These are phyloP conservation scores for Heliconius eleuchia DNA, from an alignment of 1,140 invertebrate species.

Conservation along the genomic window DNA sequence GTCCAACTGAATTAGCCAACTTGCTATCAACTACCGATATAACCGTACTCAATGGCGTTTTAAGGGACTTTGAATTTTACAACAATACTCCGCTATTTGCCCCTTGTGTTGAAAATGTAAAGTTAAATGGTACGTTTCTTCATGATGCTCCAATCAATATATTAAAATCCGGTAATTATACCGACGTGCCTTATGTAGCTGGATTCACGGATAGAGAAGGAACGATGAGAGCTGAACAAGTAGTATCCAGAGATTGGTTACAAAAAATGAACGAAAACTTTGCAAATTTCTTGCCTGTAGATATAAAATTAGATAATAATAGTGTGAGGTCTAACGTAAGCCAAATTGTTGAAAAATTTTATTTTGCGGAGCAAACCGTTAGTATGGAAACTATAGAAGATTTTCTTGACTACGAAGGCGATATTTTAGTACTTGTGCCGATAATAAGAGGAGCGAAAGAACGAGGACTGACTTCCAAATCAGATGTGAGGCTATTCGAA, in stretches of 20 bases:
- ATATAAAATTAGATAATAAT: constrained; percentile 50
- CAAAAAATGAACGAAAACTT: constrained; percentile 62
- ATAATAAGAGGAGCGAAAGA: constrained; percentile 55
- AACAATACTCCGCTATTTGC: constrained; percentile 67
- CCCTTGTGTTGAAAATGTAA: constrained; percentile 63
- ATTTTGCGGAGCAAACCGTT: constrained; percentile 54
- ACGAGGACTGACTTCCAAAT: constrained; percentile 51
- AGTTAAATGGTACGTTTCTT: constrained; percentile 56
- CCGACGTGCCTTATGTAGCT: constrained; percentile 62
- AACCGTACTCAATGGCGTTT: constrained; percentile 43
- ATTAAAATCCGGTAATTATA: constrained; percentile 60
- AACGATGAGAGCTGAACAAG: constrained; percentile 58
- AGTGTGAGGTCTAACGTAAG: constrained; percentile 45
- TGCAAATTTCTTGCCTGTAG: constrained; percentile 57
- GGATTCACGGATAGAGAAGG: constrained; percentile 67
- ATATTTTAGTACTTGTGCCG: constrained; percentile 56
- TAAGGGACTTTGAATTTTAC: constrained; percentile 52
- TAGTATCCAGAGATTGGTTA: constrained; percentile 51
- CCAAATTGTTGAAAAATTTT: constrained; percentile 55
- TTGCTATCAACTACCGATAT: constrained; percentile 47
- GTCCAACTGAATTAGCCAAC: constrained; percentile 48
- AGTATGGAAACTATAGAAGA: constrained; percentile 65
- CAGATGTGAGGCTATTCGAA: constrained; percentile 55
- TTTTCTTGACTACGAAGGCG: constrained; percentile 67
- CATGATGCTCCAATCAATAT: constrained; percentile 59